Conservation (phyloP, 2,888 invertebrate species). For the Drosophila anomalata region DNA sequence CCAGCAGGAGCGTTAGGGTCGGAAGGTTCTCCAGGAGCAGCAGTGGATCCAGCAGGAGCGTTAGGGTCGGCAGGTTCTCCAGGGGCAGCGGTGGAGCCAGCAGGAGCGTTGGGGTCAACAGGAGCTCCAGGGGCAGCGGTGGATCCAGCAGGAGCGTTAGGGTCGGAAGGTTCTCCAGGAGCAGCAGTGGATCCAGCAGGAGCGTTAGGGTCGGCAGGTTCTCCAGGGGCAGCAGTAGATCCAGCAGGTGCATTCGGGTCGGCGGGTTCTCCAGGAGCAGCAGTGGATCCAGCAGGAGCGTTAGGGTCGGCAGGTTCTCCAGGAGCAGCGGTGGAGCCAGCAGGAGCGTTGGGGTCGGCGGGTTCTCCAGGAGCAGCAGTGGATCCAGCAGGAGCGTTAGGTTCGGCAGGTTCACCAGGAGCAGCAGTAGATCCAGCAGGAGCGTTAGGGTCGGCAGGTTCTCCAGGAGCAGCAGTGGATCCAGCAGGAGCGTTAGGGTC, state of each 20-base stretch:
- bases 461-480: constrained; percentile 7
- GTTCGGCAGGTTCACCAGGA: constrained; percentile 29
- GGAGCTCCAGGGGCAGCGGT: constrained; percentile 28
- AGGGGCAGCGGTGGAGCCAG: constrained; percentile 14
- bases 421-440: constrained; percentile 16
- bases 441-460: constrained; percentile 34
- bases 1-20: constrained; percentile 27
- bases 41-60: constrained; percentile 10
- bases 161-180: constrained; percentile 25
- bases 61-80: constrained; percentile 19
- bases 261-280: constrained; percentile 14
- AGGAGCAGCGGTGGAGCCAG: background rate
- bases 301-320: constrained; percentile 30
- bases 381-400: constrained; percentile 26
- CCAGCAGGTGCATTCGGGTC: constrained; percentile 33
- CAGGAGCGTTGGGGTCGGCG: constrained; percentile 28
- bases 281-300: constrained; percentile 13
- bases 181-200: constrained; percentile 30
- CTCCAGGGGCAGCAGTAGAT: constrained; percentile 26
- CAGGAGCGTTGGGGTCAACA: constrained; percentile 27
- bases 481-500: constrained; percentile 27
- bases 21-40: constrained; percentile 21
- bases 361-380: constrained; percentile 17
- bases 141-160: constrained; percentile 23
- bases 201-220: constrained; percentile 29